Percentiles rank a stretch among this genome's conserved stretches.
phyloP scores from a whole-genome alignment of 2,113 vertebrate genomes.

The Melozone crissalis region DNA sequence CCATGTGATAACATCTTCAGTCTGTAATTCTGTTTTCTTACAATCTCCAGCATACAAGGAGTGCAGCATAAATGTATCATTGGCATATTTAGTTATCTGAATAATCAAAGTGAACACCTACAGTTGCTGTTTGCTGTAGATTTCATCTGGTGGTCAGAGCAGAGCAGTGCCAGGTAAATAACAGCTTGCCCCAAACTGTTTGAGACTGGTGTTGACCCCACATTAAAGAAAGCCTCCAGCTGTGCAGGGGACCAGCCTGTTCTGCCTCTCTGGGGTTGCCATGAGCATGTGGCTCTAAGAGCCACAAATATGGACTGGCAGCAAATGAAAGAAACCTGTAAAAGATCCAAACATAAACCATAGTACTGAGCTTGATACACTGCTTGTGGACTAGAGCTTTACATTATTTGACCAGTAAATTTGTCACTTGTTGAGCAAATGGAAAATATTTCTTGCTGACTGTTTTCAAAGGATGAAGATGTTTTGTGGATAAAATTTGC shows the following conservation, averaged over 20 bases:
- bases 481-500: neutral
- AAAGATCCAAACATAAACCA: neutral
- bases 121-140: neutral
- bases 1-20: neutral
- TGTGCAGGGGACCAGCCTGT: neutral
- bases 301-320: neutral
- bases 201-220: neutral
- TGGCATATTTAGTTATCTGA: neutral
- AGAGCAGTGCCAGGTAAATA: neutral
- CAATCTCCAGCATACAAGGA: neutral
- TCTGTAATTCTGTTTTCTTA: neutral
- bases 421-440: neutral
- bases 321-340: neutral
- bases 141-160: neutral
- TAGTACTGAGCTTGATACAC: neutral
- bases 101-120: neutral
- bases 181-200: neutral
- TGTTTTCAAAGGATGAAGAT: neutral
- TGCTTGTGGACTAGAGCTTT: neutral
- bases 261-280: neutral
- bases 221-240: neutral
- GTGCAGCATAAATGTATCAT: neutral
- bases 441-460: neutral
- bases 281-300: neutral
- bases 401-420: neutral